Conservation (phyloP, 2,797 vertebrate species). For the Picus viridis region DNA sequence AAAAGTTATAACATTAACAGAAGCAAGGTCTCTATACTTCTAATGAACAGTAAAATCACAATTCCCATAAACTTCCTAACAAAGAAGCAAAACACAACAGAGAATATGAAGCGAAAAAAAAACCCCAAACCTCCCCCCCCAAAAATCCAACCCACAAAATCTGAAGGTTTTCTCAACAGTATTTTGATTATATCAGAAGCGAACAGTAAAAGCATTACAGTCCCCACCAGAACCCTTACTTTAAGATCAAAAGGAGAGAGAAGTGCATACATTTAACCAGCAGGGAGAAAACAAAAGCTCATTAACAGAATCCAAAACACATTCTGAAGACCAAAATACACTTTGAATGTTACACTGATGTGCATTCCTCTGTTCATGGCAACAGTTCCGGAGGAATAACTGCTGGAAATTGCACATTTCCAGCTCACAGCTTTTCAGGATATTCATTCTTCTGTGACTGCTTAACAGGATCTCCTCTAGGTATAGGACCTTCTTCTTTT, state of each 20-base stretch:
- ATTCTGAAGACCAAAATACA: neutral
- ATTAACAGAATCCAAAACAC: neutral
- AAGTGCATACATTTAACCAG: neutral
- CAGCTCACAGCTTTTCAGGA: slow-evolving; percentile 11
- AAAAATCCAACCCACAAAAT: neutral
- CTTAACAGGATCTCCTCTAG: neutral
- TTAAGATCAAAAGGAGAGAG: neutral
- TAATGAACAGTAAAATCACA: neutral
- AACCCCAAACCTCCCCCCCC: neutral
- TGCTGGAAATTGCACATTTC: neutral
- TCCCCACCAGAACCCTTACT: neutral
- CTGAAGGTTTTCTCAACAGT: neutral
- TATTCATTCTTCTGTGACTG: neutral
- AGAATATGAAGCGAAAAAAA: neutral
- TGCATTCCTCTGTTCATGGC: neutral
- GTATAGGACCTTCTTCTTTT: neutral
- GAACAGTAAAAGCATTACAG: neutral
- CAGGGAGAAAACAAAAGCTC: neutral
- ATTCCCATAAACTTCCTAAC: neutral
- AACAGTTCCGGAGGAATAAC: neutral
- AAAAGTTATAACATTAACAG: neutral
- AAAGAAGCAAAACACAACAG: neutral
- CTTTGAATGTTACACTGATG: neutral
- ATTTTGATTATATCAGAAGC: slow-evolving; percentile 11
- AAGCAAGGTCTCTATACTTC: neutral